Evolutionary conservation across 2,888 invertebrate species (phyloP).

Genomic region (Yponomeuta cagnagella): DNA sequence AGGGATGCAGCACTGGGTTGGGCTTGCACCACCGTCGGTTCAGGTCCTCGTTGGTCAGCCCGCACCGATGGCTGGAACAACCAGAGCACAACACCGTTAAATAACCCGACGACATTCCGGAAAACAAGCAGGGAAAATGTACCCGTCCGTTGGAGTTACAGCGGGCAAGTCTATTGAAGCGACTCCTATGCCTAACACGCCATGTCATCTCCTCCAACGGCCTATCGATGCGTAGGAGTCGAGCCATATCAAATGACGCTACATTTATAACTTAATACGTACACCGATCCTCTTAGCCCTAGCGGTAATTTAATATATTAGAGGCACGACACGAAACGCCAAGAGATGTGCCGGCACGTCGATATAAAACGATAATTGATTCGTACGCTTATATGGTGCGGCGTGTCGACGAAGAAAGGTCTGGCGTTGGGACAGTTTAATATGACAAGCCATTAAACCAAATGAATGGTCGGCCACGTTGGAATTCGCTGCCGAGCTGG

Average conservation of each 20-base stretch:
- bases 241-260: constrained; percentile 30
- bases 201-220: neutral
- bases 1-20: constrained; percentile 83
- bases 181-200: constrained; percentile 12
- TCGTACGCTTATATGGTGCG: constrained; percentile 40
- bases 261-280: constrained; percentile 40
- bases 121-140: neutral
- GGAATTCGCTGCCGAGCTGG: constrained; percentile 32
- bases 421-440: constrained; percentile 39
- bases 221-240: constrained; percentile 16
- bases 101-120: neutral
- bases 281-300: constrained; percentile 17
- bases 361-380: constrained; percentile 49
- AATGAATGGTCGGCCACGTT: constrained; percentile 56
- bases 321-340: constrained; percentile 35
- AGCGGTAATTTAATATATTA: constrained; percentile 35
- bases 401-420: constrained; percentile 34
- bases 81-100: constrained; percentile 29
- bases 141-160: neutral
- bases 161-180: neutral
- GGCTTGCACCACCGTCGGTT: constrained; percentile 91
- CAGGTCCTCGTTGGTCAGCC: constrained; percentile 88
- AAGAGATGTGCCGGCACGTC: constrained; percentile 30
- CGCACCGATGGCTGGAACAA: constrained; percentile 85
- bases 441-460: constrained; percentile 55